phyloP scores from a whole-genome alignment of 2,797 vertebrate genomes.

The Petrocephalus sullivani region DNA sequence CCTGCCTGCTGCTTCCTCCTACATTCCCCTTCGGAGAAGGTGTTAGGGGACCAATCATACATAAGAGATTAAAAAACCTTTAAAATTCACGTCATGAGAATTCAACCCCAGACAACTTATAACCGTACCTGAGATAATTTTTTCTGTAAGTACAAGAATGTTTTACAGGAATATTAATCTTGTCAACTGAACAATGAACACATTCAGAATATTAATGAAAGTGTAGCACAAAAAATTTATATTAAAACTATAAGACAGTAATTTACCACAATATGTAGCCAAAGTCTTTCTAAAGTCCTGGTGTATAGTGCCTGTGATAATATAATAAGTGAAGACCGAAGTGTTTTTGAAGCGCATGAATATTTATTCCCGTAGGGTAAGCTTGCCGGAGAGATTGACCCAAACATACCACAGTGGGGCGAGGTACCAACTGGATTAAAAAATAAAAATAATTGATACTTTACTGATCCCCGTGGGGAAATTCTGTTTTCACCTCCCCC shows the following conservation, averaged over 20 bases:
- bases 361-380: background rate
- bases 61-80: background rate
- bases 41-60: background rate
- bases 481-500: too few relatives aligned
- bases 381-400: background rate
- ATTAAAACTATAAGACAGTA: background rate
- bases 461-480: too few relatives aligned
- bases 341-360: background rate
- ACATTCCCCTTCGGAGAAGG: background rate
- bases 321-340: background rate
- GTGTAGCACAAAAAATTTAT: background rate
- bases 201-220: background rate
- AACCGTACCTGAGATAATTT: background rate
- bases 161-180: background rate
- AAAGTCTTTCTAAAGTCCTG: background rate
- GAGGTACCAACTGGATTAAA: background rate
- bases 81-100: background rate
- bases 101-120: background rate
- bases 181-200: background rate
- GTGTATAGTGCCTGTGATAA: background rate
- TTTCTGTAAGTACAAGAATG: background rate
- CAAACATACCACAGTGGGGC: background rate
- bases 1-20: background rate
- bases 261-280: background rate
- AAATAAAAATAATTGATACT: too few relatives aligned